Conservation (phyloP, 2,113 vertebrate species). For the Brevimyrus niger region DNA sequence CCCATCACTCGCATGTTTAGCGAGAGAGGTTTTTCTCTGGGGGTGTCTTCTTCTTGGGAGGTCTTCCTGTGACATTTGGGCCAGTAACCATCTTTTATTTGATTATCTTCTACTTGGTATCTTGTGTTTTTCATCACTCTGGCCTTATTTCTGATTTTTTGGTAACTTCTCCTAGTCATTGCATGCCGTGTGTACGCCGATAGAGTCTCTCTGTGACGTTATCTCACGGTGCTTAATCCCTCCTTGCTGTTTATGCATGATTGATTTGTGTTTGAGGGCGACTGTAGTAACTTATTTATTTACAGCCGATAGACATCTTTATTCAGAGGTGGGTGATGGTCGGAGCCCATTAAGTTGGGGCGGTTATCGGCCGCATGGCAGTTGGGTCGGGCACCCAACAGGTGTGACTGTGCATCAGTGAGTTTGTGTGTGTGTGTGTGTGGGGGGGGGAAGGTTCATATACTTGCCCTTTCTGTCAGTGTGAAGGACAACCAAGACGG, state of each 20-base stretch:
- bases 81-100: conserved; percentile 50
- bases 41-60: too few relatives aligned
- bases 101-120: conserved; percentile 52
- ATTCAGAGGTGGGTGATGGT: conserved; percentile 45
- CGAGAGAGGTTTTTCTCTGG: background rate
- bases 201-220: conserved; percentile 49
- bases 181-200: conserved; percentile 48
- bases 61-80: conserved; percentile 25
- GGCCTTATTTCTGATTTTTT: conserved; percentile 48
- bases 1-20: background rate
- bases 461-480: conserved; percentile 41
- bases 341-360: conserved; percentile 44
- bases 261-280: conserved; percentile 51
- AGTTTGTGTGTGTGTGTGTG: too few relatives aligned
- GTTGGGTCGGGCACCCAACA: conserved; percentile 35
- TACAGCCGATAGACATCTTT: conserved; percentile 57
- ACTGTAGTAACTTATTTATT: conserved; percentile 51
- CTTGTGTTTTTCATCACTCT: conserved; percentile 65
- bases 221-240: conserved; percentile 46
- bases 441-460: conserved; percentile 29
- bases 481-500: conserved; percentile 39
- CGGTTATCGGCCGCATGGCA: conserved; percentile 43
- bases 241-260: conserved; percentile 50
- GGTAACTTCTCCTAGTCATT: conserved; percentile 50
- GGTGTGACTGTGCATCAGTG: conserved; percentile 44